phyloP scores from a whole-genome alignment of 2,113 vertebrate genomes.

The Muntiacus muntjak region DNA sequence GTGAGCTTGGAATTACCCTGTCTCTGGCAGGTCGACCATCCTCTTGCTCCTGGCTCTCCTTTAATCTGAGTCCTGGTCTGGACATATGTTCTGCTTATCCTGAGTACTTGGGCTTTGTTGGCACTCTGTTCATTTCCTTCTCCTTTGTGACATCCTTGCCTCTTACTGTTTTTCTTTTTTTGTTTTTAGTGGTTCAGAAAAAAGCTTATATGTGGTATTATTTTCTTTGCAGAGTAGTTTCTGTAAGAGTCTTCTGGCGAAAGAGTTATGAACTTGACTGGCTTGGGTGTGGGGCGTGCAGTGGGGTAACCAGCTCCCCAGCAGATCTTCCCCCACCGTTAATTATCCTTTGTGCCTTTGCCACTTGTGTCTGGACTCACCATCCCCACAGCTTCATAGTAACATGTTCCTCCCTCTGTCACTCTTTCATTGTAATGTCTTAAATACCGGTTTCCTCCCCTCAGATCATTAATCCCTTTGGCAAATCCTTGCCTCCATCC shows the following conservation, averaged over 20 bases:
- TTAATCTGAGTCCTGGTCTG: neutral
- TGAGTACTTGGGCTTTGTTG: neutral
- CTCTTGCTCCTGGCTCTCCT: neutral
- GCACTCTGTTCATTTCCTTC: neutral
- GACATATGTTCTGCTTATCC: neutral
- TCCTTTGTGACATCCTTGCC: neutral
- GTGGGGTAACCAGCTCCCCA: accelerated
- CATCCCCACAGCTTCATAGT: accelerated
- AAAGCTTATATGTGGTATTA: neutral
- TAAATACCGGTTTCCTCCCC: neutral
- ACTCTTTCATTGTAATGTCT: neutral
- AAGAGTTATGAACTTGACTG: neutral
- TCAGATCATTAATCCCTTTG: neutral
- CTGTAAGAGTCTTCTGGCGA: neutral
- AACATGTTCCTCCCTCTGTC: neutral
- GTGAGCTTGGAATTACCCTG: neutral
- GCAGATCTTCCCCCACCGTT: accelerated
- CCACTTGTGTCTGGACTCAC: accelerated
- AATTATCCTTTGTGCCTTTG: neutral
- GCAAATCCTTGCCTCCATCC: neutral
- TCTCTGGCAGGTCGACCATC: neutral
- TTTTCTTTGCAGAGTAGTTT: neutral
- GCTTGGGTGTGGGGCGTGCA: accelerated
- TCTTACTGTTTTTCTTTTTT: neutral
- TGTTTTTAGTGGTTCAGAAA: neutral